Evolutionary conservation across 2,797 vertebrate genomes (phyloP).

Genomic region (Numenius phaeopus): DNA sequence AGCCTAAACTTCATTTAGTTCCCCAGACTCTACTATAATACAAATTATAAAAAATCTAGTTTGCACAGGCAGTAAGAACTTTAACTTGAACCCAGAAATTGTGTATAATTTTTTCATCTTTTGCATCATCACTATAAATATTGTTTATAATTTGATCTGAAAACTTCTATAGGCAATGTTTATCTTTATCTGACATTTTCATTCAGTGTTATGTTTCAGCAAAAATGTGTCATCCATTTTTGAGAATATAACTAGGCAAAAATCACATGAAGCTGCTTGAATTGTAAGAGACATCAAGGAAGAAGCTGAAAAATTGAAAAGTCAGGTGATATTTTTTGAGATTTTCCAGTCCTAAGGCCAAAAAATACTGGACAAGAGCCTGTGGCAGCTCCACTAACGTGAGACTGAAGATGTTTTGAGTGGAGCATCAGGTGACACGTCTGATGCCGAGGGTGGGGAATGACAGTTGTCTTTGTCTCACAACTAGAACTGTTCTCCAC

Average conservation of each 20-base stretch:
- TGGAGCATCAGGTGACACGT: not conserved
- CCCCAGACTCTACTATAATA: not conserved
- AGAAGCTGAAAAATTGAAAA: not conserved
- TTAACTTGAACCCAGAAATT: not conserved
- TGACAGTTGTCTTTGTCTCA: not conserved
- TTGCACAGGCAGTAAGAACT: not conserved
- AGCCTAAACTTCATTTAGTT: not conserved
- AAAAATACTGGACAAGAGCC: not conserved
- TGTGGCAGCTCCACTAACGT: not conserved
- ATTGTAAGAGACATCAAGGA: not conserved
- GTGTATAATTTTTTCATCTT: rapidly evolving
- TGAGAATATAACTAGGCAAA: not conserved
- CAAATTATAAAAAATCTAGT: not conserved
- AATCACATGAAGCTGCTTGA: rapidly evolving
- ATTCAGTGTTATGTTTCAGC: not conserved
- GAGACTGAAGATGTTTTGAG: not conserved
- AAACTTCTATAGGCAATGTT: not conserved
- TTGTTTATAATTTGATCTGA: not conserved
- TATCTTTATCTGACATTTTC: not conserved
- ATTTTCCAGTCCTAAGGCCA: not conserved
- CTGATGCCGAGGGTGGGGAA: not conserved
- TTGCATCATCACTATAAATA: not conserved
- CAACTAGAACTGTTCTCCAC: not conserved
- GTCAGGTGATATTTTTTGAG: not conserved
- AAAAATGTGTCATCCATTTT: not conserved